Evolutionary conservation across 2,797 vertebrate species (phyloP), one percentile per base, ranked within the genome.

Genomic region (Coregonus ussuriensis): DNA sequence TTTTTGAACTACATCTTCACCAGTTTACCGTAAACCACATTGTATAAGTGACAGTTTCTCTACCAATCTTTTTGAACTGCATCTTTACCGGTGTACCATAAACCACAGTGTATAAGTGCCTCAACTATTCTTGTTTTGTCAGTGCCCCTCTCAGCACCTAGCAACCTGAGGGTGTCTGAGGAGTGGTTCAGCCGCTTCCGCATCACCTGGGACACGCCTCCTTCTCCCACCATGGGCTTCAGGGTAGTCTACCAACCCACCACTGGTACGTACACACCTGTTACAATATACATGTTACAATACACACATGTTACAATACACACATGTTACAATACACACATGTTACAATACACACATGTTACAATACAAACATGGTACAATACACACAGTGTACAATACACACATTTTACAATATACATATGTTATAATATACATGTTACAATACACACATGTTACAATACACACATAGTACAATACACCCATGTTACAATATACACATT

Each of bases 121-220:
- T 67, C 31, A 16, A 16, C 65, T 6, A 3, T 4, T 66, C 29
- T 67, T 29, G 31, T 62, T 47, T n/a, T 62, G 13, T 18, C 81
- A 97, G 96, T 94, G 79, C 90, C 95, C 4, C 81, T 94, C 33
- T 94, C 92, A 41, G 92, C 93, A 70, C 95, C 96, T 3, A 88
- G 86, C 37, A 95, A 96, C 53, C 85, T 97, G 0, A 91, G 91
- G 18, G 93, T 96, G 47, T 96, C 95, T 1, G 96, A 96, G 9
- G 95, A 96, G 82, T 96, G 95, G 95, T 97, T 96, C 84, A 95
- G 96, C 77, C 91, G 94, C 11, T 84, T 97, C 51, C 92, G 96
- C 0, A 93, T 97, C 80, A 93, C 93, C 0, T 97, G 96, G 96
- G 95, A 96, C 37, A 81, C 93, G 0, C 94, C 96, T 0, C 84